phyloP scores from a whole-genome alignment of 2,888 invertebrate genomes.

The Furcula furcula region DNA sequence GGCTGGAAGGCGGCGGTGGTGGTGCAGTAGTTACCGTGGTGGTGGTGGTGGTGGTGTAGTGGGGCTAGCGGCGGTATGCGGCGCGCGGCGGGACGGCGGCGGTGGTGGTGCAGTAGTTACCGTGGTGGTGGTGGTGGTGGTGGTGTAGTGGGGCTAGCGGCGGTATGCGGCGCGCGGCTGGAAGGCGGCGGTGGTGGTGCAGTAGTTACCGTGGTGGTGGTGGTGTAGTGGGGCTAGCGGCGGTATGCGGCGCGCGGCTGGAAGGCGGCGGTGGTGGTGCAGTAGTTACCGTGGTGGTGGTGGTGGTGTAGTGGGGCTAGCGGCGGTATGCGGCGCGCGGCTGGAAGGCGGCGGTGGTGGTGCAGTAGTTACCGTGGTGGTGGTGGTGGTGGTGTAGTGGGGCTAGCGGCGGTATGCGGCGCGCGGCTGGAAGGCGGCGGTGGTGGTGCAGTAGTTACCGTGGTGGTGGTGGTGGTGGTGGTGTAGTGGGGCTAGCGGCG shows the following conservation, averaged over 20 bases:
- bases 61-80: constrained; percentile 48
- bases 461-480: no score
- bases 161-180: constrained; percentile 56
- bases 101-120: constrained; percentile 72
- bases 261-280: constrained; percentile 77
- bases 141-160: constrained; percentile 45
- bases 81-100: constrained; percentile 59
- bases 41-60: constrained; percentile 42
- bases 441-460: no score
- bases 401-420: no score
- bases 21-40: constrained; percentile 83
- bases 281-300: constrained; percentile 71
- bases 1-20: constrained; percentile 59
- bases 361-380: no score
- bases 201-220: constrained; percentile 65
- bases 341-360: constrained; percentile 55
- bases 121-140: constrained; percentile 33
- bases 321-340: constrained; percentile 57
- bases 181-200: constrained; percentile 60
- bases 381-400: no score
- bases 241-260: constrained; percentile 33
- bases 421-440: no score
- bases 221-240: constrained; percentile 7
- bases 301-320: constrained; percentile 19
- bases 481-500: no score